Conservation (phyloP, 2,888 invertebrate species). For the Drosophila putrida region DNA sequence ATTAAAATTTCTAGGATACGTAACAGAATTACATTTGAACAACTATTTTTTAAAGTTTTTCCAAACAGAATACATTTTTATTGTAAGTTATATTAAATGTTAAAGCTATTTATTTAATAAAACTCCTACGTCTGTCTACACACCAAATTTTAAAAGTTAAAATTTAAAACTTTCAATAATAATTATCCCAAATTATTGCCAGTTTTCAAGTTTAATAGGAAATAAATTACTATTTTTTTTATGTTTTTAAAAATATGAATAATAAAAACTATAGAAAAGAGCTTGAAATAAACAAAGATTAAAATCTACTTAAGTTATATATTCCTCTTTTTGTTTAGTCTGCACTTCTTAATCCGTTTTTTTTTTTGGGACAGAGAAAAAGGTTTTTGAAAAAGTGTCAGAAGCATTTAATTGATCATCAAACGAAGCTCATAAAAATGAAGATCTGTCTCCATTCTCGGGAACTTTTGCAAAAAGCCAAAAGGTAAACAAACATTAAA, state of each 20-base stretch:
- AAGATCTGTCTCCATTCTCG: constrained; percentile 26
- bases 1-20: background rate
- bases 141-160: too few species aligned
- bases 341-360: background rate
- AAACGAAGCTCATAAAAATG: constrained; percentile 44
- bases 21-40: too few species aligned
- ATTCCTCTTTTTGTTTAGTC: background rate
- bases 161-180: too few species aligned
- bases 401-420: constrained; percentile 57
- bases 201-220: too few species aligned
- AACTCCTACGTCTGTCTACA: too few species aligned
- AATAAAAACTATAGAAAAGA: background rate
- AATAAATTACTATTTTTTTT: too few species aligned
- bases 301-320: background rate
- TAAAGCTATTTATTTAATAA: too few species aligned
- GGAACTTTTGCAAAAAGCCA: constrained; percentile 7
- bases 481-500: constrained; percentile 44
- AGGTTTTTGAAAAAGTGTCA: constrained; percentile 40
- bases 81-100: too few species aligned
- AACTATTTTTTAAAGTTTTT: too few species aligned
- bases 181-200: too few species aligned
- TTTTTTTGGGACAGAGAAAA: background rate
- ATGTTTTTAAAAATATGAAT: too few species aligned
- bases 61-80: too few species aligned
- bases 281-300: background rate